phyloP scores from a whole-genome alignment of 1,140 invertebrate species.

The Drosophila ambigua region DNA sequence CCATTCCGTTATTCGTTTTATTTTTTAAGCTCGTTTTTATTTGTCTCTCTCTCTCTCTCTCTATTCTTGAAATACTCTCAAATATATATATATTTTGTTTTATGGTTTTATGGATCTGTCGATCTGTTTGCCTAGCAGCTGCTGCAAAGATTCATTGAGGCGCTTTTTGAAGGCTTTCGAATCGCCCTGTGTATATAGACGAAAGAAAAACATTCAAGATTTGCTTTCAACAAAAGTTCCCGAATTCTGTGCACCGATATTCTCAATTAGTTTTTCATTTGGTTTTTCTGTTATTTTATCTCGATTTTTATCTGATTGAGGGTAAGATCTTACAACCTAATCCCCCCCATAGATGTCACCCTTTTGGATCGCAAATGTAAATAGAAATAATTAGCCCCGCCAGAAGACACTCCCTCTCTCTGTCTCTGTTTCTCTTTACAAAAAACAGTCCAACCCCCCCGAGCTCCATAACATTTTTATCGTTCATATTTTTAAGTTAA shows the following conservation, averaged over 20 bases:
- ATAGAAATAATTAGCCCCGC: too few relatives aligned
- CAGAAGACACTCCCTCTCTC: too few relatives aligned
- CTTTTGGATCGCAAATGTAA: too few relatives aligned
- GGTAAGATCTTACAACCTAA: too few relatives aligned
- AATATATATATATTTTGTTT: too few relatives aligned
- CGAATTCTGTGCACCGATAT: conserved; percentile 55
- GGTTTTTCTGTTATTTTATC: conserved; percentile 2
- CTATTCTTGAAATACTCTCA: too few relatives aligned
- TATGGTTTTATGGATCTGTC: neutral
- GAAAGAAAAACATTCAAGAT: conserved; percentile 19
- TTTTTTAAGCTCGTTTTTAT: conserved; percentile 31
- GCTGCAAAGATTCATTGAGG: conserved; percentile 15
- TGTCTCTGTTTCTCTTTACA: conserved; percentile 19
- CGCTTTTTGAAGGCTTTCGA: conserved; percentile 34
- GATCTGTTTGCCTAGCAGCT: conserved; percentile 45
- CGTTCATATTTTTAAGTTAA: neutral
- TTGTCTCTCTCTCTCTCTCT: neutral
- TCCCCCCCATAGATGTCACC: too few relatives aligned
- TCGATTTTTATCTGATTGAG: conserved; percentile 5
- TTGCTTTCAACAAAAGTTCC: conserved; percentile 11
- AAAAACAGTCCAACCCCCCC: conserved; percentile 45
- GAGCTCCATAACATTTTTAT: conserved; percentile 32
- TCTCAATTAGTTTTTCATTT: conserved; percentile 1
- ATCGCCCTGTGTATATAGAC: conserved; percentile 34
- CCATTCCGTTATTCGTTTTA: conserved; percentile 6